Conservation (phyloP, 1,140 invertebrate genomes). For the Psix sp. region DNA sequence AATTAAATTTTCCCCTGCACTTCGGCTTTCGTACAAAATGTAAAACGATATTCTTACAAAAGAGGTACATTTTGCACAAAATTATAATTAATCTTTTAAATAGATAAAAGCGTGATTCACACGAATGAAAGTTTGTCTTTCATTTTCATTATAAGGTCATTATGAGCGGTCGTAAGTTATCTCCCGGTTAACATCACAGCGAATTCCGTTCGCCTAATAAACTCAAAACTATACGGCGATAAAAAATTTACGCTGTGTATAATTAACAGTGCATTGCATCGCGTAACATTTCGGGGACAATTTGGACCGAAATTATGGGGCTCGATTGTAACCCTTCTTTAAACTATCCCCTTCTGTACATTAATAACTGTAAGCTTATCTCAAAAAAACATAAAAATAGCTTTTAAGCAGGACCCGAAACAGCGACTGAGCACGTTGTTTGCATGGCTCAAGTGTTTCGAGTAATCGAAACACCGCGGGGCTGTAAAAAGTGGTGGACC, state of each 20-base stretch:
- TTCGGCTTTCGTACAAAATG: no score
- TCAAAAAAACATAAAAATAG: slow-evolving; percentile 48
- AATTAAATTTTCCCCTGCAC: no score
- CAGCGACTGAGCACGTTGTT: slow-evolving; percentile 24
- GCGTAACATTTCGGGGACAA: slow-evolving; percentile 11
- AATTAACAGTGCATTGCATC: slow-evolving; percentile 31
- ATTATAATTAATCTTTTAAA: no score
- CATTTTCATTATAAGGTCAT: slow-evolving; percentile 3
- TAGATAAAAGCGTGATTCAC: no score
- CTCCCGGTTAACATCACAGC: background rate
- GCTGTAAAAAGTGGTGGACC: slow-evolving; percentile 15
- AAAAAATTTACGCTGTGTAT: slow-evolving; percentile 28
- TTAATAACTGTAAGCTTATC: slow-evolving; percentile 43
- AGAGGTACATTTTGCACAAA: no score
- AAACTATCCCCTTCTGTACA: background rate
- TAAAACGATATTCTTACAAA: no score
- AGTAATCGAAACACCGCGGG: slow-evolving; percentile 10
- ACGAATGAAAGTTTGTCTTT: background rate
- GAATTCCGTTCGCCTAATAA: slow-evolving; percentile 10
- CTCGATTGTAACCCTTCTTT: slow-evolving; percentile 6
- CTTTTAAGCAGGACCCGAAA: slow-evolving; percentile 33
- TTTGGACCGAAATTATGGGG: slow-evolving; percentile 11
- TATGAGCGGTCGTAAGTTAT: background rate
- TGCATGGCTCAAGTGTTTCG: slow-evolving; percentile 31
- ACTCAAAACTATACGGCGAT: slow-evolving; percentile 2